A percentile compares a stretch with the other conserved stretches of the same genome.
Conservation (phyloP, 2,888 invertebrate species). For the Lasioglossum leucozonium region DNA sequence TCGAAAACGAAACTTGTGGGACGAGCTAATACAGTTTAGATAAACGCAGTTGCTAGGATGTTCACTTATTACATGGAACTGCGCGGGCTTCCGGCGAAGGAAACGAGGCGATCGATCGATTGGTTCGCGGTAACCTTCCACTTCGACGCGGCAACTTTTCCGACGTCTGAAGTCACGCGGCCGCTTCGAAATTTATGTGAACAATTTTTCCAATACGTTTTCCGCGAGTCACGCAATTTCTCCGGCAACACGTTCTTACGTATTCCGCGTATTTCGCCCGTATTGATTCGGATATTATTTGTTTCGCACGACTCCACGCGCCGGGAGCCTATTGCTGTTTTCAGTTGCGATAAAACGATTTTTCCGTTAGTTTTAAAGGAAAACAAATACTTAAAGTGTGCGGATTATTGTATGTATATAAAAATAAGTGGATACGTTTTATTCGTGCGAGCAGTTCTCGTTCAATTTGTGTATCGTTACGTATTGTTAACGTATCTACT, state of each 20-base stretch:
- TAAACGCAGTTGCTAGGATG: conserved; percentile 5
- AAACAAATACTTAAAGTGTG: not conserved
- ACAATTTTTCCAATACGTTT: conserved; percentile 44
- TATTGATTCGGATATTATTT: conserved; percentile 8
- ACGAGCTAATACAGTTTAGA: conserved; percentile 16
- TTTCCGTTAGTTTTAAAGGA: not conserved
- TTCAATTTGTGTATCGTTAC: not conserved
- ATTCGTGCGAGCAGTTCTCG: not conserved
- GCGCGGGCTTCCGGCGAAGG: not conserved
- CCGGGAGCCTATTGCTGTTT: not conserved
- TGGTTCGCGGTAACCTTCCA: conserved; percentile 29
- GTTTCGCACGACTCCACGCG: not conserved
- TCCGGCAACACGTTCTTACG: not conserved
- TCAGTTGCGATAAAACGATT: not conserved
- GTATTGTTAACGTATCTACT: not conserved
- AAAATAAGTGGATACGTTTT: not conserved
- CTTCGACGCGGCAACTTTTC: conserved; percentile 38
- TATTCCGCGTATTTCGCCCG: not conserved
- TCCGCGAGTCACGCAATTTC: conserved; percentile 18
- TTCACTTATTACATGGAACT: conserved; percentile 18
- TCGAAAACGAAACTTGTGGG: not conserved
- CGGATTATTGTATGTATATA: not conserved
- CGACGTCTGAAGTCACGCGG: conserved; percentile 23
- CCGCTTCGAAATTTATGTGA: conserved; percentile 38
- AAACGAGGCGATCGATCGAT: conserved; percentile 29